Evolutionary conservation across 2,113 vertebrate genomes (phyloP).

Genomic region (Puffinus mauretanicus): DNA sequence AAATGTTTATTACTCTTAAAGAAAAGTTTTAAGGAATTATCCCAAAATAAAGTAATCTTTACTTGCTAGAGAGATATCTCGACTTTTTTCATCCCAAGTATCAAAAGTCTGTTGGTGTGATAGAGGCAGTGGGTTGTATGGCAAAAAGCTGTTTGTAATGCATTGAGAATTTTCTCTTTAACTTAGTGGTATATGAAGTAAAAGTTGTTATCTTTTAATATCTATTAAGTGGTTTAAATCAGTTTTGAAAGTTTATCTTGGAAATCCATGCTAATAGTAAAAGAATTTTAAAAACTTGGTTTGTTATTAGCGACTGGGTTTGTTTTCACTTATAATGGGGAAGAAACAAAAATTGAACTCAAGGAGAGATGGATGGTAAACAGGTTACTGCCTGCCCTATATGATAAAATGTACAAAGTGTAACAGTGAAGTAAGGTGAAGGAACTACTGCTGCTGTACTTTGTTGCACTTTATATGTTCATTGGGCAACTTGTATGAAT

Average conservation of each 20-base stretch:
- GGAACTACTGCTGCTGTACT: not conserved
- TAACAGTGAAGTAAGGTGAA: not conserved
- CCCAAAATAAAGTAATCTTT: not conserved
- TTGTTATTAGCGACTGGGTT: not conserved
- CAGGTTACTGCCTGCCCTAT: not conserved
- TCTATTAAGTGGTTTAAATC: not conserved
- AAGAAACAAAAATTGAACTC: not conserved
- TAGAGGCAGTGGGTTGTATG: not conserved
- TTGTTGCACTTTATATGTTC: not conserved
- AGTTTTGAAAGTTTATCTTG: not conserved
- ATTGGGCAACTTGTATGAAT: not conserved
- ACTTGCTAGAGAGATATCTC: not conserved
- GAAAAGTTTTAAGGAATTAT: not conserved
- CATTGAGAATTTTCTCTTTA: not conserved
- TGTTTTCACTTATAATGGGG: not conserved
- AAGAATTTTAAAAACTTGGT: not conserved
- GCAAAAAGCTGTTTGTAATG: not conserved
- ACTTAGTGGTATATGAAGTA: not conserved
- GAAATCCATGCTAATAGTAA: not conserved
- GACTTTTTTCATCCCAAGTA: not conserved
- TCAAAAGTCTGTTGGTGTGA: not conserved
- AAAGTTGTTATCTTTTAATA: not conserved
- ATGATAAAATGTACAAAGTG: not conserved
- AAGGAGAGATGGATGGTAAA: not conserved
- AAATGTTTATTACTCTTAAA: not conserved